phyloP scores from a whole-genome alignment of 1,140 invertebrate species.

The Aphidius gifuensis region DNA sequence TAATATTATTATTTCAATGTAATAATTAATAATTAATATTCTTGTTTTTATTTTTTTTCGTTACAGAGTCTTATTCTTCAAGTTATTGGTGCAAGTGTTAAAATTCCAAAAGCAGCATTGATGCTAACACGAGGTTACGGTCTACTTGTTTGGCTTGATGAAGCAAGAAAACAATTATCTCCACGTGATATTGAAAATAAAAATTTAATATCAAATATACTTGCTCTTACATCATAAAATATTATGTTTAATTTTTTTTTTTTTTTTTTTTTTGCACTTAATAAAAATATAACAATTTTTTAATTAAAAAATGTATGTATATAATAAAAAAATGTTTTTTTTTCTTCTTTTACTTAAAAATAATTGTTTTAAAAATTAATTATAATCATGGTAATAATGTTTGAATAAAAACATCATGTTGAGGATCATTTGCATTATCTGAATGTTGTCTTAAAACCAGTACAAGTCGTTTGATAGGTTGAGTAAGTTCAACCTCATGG shows the following conservation, averaged over 20 bases:
- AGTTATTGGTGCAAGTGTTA: constrained; percentile 59
- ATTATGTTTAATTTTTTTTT: constrained; percentile 12
- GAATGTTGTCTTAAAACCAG: too few relatives aligned
- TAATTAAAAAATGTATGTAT: too few relatives aligned
- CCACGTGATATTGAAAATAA: constrained; percentile 26
- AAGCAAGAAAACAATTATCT: constrained; percentile 23
- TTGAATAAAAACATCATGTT: too few relatives aligned
- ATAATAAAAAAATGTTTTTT: too few relatives aligned
- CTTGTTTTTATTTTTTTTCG: constrained; percentile 23
- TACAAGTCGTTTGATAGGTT: too few relatives aligned
- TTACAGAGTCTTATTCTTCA: constrained; percentile 59
- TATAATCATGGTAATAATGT: too few relatives aligned
- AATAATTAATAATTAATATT: constrained; percentile 11
- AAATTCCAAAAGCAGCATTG: constrained; percentile 60
- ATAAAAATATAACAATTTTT: background rate
- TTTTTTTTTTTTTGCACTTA: background rate
- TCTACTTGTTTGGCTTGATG: constrained; percentile 61
- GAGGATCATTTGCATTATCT: too few relatives aligned
- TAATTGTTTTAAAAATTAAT: too few relatives aligned
- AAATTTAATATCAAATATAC: constrained; percentile 30
- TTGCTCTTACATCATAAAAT: constrained; percentile 27
- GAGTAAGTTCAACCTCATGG: too few relatives aligned
- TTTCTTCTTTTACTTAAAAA: too few relatives aligned
- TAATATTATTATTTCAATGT: constrained; percentile 11
- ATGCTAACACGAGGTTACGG: constrained; percentile 62